Evolutionary conservation across 2,888 invertebrate species (phyloP).

Genomic region (Papilio demoleus): DNA sequence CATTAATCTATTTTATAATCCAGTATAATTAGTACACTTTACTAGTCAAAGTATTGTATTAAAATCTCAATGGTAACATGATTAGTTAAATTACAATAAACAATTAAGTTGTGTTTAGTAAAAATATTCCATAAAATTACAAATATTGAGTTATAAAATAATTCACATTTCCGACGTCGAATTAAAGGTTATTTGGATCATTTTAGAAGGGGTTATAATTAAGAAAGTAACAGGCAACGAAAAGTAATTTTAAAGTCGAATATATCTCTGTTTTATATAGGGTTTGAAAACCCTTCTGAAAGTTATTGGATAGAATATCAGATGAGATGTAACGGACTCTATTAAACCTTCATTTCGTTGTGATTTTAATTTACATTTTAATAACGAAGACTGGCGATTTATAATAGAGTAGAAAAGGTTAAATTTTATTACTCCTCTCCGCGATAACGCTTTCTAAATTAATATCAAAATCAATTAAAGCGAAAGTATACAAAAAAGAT

Average conservation of each 20-base stretch:
- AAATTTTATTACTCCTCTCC: no score
- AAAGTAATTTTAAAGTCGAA: slow-evolving; percentile 30
- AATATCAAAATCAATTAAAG: no score
- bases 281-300: not conserved
- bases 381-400: slow-evolving; percentile 27
- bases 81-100: no score
- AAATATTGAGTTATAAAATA: not conserved
- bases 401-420: no score
- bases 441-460: no score
- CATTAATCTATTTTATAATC: no score
- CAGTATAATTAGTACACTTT: no score
- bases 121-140: not conserved
- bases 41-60: no score
- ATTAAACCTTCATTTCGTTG: slow-evolving; percentile 43
- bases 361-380: slow-evolving; percentile 44
- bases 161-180: not conserved
- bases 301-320: slow-evolving; percentile 50
- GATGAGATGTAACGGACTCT: slow-evolving; percentile 47
- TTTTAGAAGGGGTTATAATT: slow-evolving; percentile 23
- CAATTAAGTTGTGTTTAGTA: no score
- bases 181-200: slow-evolving; percentile 5
- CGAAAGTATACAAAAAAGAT: no score
- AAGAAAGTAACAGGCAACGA: slow-evolving; percentile 16
- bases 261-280: not conserved
- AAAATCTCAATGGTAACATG: no score